Evolutionary conservation across 2,113 vertebrate species (phyloP).

Genomic region (Halcyon senegalensis): DNA sequence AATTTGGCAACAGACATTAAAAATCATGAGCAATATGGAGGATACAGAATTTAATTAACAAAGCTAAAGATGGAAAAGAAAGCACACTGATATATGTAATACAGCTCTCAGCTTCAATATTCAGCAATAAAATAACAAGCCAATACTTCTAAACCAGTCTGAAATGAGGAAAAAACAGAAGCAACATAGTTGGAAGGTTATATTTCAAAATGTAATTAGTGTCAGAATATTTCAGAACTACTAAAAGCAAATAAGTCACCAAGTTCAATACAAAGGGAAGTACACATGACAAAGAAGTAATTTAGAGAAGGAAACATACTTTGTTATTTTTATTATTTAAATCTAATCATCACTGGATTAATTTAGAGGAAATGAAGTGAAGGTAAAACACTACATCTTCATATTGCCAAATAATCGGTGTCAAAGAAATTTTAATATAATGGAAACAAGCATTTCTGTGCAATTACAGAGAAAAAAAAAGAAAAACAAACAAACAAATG

Average conservation of each 20-base stretch:
- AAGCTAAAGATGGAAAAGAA: constrained; percentile 48
- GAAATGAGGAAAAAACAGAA: constrained; percentile 33
- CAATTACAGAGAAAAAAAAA: background rate
- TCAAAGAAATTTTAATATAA: constrained; percentile 52
- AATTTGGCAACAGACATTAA: constrained; percentile 20
- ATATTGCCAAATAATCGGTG: constrained; percentile 50
- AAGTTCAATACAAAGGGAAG: constrained; percentile 51
- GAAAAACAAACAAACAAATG: no score
- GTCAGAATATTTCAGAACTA: constrained; percentile 54
- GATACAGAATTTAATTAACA: constrained; percentile 58
- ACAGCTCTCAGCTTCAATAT: constrained; percentile 28
- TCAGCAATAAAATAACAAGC: constrained; percentile 46
- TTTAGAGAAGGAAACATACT: constrained; percentile 48
- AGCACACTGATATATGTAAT: constrained; percentile 19
- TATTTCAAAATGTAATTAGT: constrained; percentile 72
- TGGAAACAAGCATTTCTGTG: constrained; percentile 39
- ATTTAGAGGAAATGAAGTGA: constrained; percentile 61
- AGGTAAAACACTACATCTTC: constrained; percentile 52
- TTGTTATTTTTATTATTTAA: constrained; percentile 65
- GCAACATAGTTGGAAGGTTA: constrained; percentile 30
- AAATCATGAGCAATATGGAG: constrained; percentile 46
- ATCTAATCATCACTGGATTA: constrained; percentile 55
- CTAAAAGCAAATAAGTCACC: constrained; percentile 52
- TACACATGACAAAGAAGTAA: constrained; percentile 22
- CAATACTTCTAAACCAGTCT: constrained; percentile 42